Base-by-base conservation (phyloP, 2,797 vertebrate genomes). In the Myotis planiceps region DNA sequence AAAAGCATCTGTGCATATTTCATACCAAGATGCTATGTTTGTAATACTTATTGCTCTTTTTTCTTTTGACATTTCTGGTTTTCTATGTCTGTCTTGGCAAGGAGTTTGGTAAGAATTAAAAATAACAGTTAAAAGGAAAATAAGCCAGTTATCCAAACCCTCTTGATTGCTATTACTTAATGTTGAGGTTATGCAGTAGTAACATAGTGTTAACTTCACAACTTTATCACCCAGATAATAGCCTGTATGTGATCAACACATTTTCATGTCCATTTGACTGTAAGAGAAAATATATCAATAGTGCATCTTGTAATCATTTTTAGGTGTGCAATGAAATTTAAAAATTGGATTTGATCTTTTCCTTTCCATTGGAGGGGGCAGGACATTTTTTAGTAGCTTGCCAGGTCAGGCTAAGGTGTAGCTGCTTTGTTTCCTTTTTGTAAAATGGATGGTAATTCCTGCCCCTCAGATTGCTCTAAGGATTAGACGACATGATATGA, bases 21-120 rank as follows among this genome's bases (percentile, higher is more conserved):
- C 65, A 81, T 92, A 66, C 75, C 63, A 49, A 84, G 60, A 65
- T 7, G 47, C 19, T 51, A 42, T 13, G 45, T 79, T 95, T 76
- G 42, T 60, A 92, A 88, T 87, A 82, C 63, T 75, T 85, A 55
- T 37, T 82, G 23, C 29, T 88, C 49, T 66, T 88, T 95, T 94
- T 76, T 71, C 39, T 95, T 95, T 96, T 90, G 80, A 58, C 65
- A 72, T 81, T 83, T 76, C 55, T 65, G 32, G 29, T 83, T 92
- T 96, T 96, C 74, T 95, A 0, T 53, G 18, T 92, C 45, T 81
- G 34, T 69, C 25, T 90, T 96, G n/a, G 65, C 45, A 82, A 88
- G 34, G 65, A 82, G 25, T 69, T 92, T 88, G 47, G 5, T 71
- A 89, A 89, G 32, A 94, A 90, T 60, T 84, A 34, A 92, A 66